Evolutionary conservation across 2,888 invertebrate genomes (phyloP).

Genomic region (Arge pagana): DNA sequence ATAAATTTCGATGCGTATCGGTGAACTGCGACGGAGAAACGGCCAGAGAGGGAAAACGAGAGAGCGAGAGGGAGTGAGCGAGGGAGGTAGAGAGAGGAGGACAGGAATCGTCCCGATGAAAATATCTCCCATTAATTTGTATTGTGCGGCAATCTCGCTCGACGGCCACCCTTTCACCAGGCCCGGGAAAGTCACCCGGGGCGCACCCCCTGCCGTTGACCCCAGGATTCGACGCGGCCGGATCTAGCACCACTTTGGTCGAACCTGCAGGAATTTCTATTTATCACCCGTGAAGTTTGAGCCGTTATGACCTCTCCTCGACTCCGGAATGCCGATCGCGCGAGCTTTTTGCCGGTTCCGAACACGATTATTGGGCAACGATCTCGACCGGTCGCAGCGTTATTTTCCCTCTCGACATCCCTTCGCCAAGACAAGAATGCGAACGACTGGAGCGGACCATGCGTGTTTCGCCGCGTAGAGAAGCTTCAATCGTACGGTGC

Average conservation of each 20-base stretch:
- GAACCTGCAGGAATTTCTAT: constrained; percentile 27
- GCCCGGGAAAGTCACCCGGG: constrained; percentile 16
- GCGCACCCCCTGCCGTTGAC: constrained; percentile 9
- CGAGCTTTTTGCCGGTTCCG: constrained; percentile 1
- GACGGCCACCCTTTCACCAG: constrained; percentile 15
- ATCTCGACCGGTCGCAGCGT: too few species aligned
- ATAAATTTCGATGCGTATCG: too few species aligned
- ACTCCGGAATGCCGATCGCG: constrained; percentile 3
- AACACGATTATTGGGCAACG: too few species aligned
- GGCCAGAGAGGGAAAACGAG: too few species aligned
- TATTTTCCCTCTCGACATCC: too few species aligned
- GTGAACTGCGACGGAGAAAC: too few species aligned
- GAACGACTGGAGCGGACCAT: too few species aligned
- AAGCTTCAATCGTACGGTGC: too few species aligned
- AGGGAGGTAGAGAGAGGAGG: too few species aligned
- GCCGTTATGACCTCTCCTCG: constrained; percentile 18
- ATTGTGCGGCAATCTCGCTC: constrained; percentile 13
- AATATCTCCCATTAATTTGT: constrained; percentile 19
- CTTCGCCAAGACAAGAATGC: too few species aligned
- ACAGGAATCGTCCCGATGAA: constrained; percentile 10
- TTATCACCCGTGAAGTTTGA: constrained; percentile 39
- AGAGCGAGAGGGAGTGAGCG: too few species aligned
- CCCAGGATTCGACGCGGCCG: background rate
- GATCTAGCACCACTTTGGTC: constrained; percentile 1
- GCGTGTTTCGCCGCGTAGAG: too few species aligned